Percentiles rank a stretch among this genome's conserved stretches.
phyloP scores from a whole-genome alignment of 92 coral and sea anemone species.

The Micromussa lordhowensis region DNA sequence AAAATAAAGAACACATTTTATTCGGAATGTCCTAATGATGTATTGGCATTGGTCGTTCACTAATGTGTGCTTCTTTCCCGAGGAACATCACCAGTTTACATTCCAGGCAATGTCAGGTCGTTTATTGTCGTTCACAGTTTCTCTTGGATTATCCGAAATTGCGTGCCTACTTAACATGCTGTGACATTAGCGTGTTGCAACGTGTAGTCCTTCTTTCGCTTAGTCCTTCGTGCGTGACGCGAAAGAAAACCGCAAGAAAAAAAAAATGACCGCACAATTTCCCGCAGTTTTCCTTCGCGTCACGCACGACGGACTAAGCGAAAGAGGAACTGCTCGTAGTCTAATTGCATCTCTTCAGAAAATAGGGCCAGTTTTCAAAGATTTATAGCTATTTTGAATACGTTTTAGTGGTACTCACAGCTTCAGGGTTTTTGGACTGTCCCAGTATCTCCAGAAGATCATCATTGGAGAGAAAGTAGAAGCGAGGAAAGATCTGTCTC shows the following conservation, averaged over 20 bases:
- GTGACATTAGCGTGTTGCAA: too few relatives aligned
- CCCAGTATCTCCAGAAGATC: slow-evolving; percentile 98
- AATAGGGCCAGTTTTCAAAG: neutral
- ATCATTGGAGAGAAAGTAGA: slow-evolving; percentile 97
- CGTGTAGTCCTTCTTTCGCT: too few relatives aligned
- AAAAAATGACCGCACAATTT: too few relatives aligned
- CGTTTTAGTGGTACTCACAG: slow-evolving; percentile 71
- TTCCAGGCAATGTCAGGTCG: neutral
- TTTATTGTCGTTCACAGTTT: too few relatives aligned
- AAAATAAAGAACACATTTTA: neutral
- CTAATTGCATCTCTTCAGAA: too few relatives aligned
- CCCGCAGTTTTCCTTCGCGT: too few relatives aligned
- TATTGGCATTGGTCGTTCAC: neutral
- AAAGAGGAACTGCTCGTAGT: too few relatives aligned
- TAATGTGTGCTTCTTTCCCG: neutral
- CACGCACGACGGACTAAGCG: too few relatives aligned
- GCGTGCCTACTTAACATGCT: too few relatives aligned
- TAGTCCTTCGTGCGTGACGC: too few relatives aligned
- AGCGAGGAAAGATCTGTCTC: slow-evolving; percentile 97
- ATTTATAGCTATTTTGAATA: neutral
- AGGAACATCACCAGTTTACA: neutral
- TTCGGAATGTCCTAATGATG: neutral
- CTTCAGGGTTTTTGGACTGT: slow-evolving; percentile 99
- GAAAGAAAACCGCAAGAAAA: too few relatives aligned
- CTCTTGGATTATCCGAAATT: too few relatives aligned